Evolutionary conservation across 2,113 vertebrate genomes (phyloP).

Genomic region (Cacatua alba): DNA sequence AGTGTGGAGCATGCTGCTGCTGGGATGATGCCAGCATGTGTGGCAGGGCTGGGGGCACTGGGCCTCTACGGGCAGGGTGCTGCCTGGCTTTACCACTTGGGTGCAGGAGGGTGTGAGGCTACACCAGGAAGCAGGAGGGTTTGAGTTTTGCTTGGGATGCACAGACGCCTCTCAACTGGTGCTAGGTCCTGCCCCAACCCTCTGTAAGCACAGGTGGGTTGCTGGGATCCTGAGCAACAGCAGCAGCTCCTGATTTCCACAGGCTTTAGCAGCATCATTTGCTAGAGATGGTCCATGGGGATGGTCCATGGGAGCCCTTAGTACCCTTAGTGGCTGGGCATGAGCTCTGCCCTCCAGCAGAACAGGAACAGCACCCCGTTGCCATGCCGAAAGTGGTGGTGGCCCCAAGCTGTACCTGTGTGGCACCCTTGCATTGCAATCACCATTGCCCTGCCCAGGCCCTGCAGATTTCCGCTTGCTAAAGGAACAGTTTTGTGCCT

Average conservation of each 20-base stretch:
- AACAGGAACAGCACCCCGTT: background rate
- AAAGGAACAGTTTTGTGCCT: background rate
- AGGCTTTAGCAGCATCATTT: background rate
- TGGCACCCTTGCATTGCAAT: background rate
- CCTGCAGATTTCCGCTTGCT: background rate
- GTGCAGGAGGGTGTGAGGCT: background rate
- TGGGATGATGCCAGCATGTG: background rate
- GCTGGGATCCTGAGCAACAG: background rate
- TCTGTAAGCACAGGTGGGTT: rapidly evolving
- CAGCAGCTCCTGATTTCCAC: background rate
- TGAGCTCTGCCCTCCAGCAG: rapidly evolving
- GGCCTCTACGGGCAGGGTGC: background rate
- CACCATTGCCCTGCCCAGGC: background rate
- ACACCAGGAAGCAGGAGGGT: background rate
- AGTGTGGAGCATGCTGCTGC: background rate
- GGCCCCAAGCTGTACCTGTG: background rate
- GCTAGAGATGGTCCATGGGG: background rate
- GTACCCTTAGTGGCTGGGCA: background rate
- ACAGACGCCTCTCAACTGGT: rapidly evolving
- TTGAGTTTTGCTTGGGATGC: background rate
- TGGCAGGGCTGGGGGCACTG: rapidly evolving
- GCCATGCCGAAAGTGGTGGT: background rate
- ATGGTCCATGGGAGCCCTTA: background rate
- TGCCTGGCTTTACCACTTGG: background rate
- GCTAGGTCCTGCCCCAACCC: background rate